Conservation (phyloP, 92 coral and sea anemone species). For the Bergia sp. region DNA sequence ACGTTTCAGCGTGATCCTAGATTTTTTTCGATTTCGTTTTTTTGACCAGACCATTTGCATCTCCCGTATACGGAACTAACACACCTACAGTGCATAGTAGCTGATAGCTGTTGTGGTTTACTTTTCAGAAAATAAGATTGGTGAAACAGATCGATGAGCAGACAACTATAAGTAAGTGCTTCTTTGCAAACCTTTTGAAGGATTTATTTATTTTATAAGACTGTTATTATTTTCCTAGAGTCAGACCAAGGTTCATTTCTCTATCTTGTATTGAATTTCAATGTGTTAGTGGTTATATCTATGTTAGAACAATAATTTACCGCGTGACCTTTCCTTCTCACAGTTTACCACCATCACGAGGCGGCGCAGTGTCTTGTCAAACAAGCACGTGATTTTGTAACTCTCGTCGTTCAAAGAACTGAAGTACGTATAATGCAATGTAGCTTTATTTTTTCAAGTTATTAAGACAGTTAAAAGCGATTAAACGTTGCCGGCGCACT, state of each 20-base stretch:
- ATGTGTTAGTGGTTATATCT: neutral
- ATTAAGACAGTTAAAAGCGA: too few relatives aligned
- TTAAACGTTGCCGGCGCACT: too few relatives aligned
- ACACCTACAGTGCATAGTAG: too few relatives aligned
- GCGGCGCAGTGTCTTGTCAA: constrained; percentile 93
- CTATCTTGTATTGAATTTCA: too few relatives aligned
- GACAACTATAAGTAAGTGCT: constrained; percentile 28
- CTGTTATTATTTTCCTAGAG: neutral
- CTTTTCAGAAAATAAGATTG: constrained; percentile 25
- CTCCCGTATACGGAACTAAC: too few relatives aligned
- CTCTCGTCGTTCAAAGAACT: constrained; percentile 64
- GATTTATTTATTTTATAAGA: neutral
- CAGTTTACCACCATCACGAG: constrained; percentile 88
- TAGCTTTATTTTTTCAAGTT: too few relatives aligned
- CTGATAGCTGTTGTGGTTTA: too few relatives aligned
- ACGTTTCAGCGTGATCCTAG: too few relatives aligned
- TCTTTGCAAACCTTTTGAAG: neutral
- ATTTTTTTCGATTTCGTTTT: too few relatives aligned
- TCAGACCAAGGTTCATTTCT: too few relatives aligned
- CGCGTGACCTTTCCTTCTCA: neutral
- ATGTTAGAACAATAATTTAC: neutral
- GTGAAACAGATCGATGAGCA: constrained; percentile 37
- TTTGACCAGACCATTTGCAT: too few relatives aligned
- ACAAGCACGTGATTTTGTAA: constrained; percentile 90
- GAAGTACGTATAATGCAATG: constrained; percentile 63